Percentiles rank a stretch among this genome's conserved stretches.
These are phyloP conservation scores for Alsophila aescularia DNA, from an alignment of 2,888 invertebrate genomes.

Conservation along the genomic window DNA sequence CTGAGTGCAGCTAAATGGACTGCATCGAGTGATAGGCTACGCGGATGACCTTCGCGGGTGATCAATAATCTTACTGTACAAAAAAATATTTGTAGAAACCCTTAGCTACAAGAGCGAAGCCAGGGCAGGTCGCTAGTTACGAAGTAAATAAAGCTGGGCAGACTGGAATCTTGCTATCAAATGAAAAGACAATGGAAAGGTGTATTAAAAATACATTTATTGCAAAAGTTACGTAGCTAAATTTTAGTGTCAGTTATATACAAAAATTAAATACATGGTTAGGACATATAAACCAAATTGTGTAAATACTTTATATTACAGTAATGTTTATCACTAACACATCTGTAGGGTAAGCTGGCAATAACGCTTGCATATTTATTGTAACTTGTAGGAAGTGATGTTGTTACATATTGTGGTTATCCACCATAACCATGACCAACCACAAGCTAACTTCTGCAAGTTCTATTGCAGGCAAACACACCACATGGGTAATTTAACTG, in stretches of 20 bases:
- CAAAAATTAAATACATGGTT: slow-evolving; percentile 78
- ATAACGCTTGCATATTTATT: slow-evolving; percentile 19
- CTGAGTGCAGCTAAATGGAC: no score
- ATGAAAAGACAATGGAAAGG: slow-evolving; percentile 59
- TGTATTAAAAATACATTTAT: slow-evolving; percentile 85
- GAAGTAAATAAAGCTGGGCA: no score
- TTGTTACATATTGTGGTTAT: not conserved
- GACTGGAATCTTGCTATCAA: not conserved
- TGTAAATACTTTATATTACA: slow-evolving; percentile 66
- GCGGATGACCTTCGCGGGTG: no score
- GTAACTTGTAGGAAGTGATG: not conserved
- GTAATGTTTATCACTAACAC: slow-evolving; percentile 39
- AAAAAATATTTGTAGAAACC: no score
- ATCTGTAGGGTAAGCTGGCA: slow-evolving; percentile 19
- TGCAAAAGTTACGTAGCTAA: slow-evolving; percentile 81
- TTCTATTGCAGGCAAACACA: slow-evolving; percentile 35
- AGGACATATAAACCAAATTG: slow-evolving; percentile 59
- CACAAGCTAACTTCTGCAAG: not conserved
- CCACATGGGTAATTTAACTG: slow-evolving; percentile 24
- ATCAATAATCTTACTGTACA: no score
- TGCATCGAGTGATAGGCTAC: no score
- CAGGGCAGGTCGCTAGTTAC: no score
- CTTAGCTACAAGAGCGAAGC: no score
- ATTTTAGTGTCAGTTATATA: slow-evolving; percentile 81
- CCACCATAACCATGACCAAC: not conserved